phyloP scores from a whole-genome alignment of 2,888 invertebrate species.

The Parthenolecanium corni region DNA sequence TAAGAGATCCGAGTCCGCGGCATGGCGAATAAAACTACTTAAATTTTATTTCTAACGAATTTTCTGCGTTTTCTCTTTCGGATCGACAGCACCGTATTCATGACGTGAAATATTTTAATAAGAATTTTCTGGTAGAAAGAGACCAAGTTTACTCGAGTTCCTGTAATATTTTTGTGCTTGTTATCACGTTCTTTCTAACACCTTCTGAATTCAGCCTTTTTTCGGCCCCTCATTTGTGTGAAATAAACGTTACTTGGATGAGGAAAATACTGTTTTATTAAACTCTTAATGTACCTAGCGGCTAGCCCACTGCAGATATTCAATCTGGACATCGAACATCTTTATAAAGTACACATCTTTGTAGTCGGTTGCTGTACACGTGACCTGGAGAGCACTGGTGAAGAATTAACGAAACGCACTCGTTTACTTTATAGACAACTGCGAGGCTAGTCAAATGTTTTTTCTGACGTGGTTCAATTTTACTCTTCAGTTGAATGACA shows the following conservation, averaged over 20 bases:
- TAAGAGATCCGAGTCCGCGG: not conserved
- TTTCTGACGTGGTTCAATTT: conserved; percentile 10
- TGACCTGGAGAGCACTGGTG: conserved; percentile 27
- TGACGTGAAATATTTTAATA: not conserved
- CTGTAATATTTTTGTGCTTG: conserved; percentile 10
- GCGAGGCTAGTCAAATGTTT: conserved; percentile 11
- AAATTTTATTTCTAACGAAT: not conserved
- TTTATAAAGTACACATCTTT: conserved; percentile 19
- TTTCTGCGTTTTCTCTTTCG: not conserved
- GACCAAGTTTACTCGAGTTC: conserved; percentile 19
- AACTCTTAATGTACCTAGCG: too few relatives aligned
- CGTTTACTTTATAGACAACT: conserved; percentile 28
- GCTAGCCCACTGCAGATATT: too few relatives aligned
- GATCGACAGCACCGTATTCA: not conserved
- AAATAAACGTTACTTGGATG: too few relatives aligned
- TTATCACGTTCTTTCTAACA: not conserved
- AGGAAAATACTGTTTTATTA: too few relatives aligned
- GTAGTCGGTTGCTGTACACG: conserved; percentile 25
- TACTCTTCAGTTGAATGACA: conserved; percentile 25
- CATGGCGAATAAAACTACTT: too few relatives aligned
- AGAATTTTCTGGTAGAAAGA: not conserved
- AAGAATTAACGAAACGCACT: conserved; percentile 28
- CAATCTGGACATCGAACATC: conserved; percentile 1
- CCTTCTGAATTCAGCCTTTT: not conserved
- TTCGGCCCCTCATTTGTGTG: too few relatives aligned